These are phyloP conservation scores for Echeneis naucrates DNA, from an alignment of 2,797 vertebrate genomes.

Conservation along the genomic window DNA sequence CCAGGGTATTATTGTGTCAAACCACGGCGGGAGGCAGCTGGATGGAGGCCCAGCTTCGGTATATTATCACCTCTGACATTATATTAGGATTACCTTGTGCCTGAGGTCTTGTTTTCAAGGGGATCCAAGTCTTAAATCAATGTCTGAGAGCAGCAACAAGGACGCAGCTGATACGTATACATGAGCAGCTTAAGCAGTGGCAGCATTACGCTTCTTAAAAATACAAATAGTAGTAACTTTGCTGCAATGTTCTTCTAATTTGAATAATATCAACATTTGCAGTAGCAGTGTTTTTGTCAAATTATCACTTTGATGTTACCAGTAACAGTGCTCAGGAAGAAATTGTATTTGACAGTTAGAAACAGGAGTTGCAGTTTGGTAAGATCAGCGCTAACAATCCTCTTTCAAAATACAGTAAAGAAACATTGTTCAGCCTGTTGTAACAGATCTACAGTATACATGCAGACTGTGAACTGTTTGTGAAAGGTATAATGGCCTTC, in stretches of 20 bases:
- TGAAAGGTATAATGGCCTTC: neutral
- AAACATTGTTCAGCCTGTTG: neutral
- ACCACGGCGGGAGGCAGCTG: constrained; percentile 95
- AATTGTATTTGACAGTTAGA: neutral
- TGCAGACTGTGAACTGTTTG: neutral
- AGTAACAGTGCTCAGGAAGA: neutral
- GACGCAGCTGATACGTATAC: neutral
- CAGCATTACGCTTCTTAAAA: neutral
- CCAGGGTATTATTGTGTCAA: constrained; percentile 95
- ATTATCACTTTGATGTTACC: neutral
- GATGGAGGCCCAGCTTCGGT: constrained; percentile 93
- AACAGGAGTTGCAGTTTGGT: neutral
- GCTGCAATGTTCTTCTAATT: too few relatives aligned
- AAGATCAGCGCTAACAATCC: neutral
- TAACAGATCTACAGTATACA: neutral
- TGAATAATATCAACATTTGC: too few relatives aligned
- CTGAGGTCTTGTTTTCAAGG: neutral
- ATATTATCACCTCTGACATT: neutral
- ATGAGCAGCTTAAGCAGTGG: too few relatives aligned
- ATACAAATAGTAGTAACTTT: too few relatives aligned
- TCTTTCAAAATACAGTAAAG: neutral
- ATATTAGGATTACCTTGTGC: neutral
- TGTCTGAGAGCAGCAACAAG: neutral
- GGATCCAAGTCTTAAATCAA: neutral
- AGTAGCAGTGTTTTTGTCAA: neutral